These are phyloP conservation scores for Leucophenga montana DNA, from an alignment of 2,888 invertebrate species.

Conservation along the genomic window DNA sequence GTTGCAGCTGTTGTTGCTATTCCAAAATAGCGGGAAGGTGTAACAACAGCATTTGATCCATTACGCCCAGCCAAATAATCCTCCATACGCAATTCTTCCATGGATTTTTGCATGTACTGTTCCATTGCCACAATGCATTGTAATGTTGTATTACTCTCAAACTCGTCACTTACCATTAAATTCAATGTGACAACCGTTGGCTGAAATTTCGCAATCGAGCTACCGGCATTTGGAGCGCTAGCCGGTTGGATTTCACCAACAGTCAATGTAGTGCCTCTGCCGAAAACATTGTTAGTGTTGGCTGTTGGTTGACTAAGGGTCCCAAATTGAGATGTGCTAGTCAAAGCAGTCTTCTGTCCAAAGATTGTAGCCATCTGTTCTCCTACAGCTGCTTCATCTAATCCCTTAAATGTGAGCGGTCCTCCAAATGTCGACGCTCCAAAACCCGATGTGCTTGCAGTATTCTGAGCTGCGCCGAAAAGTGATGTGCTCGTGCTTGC, in stretches of 20 bases:
- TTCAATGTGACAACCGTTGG: slow-evolving; percentile 92
- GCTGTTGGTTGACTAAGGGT: slow-evolving; percentile 79
- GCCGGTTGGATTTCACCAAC: too few relatives aligned
- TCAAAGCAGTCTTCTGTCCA: slow-evolving; percentile 73
- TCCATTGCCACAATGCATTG: slow-evolving; percentile 99
- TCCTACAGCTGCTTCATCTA: too few relatives aligned
- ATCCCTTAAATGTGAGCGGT: too few relatives aligned
- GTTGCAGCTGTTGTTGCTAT: slow-evolving; percentile 74
- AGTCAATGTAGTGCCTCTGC: slow-evolving; percentile 72
- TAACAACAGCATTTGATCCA: slow-evolving; percentile 76
- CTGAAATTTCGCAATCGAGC: slow-evolving; percentile 85
- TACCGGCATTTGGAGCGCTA: slow-evolving; percentile 79
- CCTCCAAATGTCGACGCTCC: slow-evolving; percentile 76
- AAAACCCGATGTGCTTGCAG: slow-evolving; percentile 77
- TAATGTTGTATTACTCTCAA: slow-evolving; percentile 89
- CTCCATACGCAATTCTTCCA: slow-evolving; percentile 95
- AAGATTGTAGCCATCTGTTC: slow-evolving; percentile 73
- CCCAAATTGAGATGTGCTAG: slow-evolving; percentile 73
- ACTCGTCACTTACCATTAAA: slow-evolving; percentile 92
- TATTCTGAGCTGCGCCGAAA: slow-evolving; percentile 75
- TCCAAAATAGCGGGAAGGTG: slow-evolving; percentile 74
- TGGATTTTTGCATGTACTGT: slow-evolving; percentile 94
- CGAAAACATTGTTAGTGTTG: slow-evolving; percentile 73
- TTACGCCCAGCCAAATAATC: slow-evolving; percentile 94
- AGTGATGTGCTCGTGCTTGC: slow-evolving; percentile 76